phyloP scores from a whole-genome alignment of 64 coral and sea anemone species.

The Stylophora pistillata region DNA sequence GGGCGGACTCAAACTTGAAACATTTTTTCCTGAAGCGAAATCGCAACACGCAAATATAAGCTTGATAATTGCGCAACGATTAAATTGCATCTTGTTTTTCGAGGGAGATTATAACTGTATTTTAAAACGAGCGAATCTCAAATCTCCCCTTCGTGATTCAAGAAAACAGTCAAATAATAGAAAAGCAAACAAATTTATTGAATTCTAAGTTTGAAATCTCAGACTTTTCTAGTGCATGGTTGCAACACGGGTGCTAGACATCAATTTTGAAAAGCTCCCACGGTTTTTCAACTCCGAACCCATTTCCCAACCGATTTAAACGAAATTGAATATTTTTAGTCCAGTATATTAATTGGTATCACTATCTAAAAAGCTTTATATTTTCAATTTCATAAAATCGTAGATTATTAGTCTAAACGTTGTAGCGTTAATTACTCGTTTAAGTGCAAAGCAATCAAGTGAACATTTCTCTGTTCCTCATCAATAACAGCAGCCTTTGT shows the following conservation, averaged over 20 bases:
- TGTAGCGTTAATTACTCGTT: conserved; percentile 27
- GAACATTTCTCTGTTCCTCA: neutral
- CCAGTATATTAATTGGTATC: neutral
- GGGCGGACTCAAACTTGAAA: neutral
- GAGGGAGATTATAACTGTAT: neutral
- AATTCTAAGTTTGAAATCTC: neutral
- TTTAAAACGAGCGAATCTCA: neutral
- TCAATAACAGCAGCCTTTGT: conserved; percentile 3
- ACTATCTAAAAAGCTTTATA: neutral
- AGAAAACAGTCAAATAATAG: neutral
- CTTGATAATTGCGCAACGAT: neutral
- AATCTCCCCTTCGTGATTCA: neutral
- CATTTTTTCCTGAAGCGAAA: neutral
- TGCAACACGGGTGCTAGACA: no score
- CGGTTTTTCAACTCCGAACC: no score
- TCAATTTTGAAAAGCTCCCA: no score
- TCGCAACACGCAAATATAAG: neutral
- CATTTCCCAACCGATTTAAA: no score
- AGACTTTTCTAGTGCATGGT: no score
- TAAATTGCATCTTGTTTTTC: no score
- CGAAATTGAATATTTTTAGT: neutral
- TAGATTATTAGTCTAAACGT: conserved; percentile 28
- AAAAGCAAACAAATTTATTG: neutral
- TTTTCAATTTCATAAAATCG: neutral
- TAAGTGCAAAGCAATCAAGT: neutral